Percentiles rank a stretch among this genome's conserved stretches.
Conservation (phyloP, 37 sponge, comb jelly and placozoan species). For the Hexactinellida sp. region DNA sequence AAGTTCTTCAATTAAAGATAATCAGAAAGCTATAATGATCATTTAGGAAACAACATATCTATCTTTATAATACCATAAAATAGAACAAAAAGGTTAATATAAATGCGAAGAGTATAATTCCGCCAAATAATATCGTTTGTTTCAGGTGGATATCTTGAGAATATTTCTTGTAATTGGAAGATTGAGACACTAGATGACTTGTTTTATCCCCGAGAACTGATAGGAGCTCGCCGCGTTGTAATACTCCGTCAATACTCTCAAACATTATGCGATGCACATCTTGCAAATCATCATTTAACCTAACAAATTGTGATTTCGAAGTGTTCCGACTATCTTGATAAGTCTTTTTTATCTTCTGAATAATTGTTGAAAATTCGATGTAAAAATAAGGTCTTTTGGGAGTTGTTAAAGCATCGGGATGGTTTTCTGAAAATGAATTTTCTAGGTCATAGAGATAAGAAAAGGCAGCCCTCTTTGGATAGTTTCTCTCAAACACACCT, state of each 20-base stretch:
- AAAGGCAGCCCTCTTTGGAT: conserved; percentile 74
- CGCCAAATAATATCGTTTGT: not conserved
- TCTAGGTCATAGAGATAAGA: conserved; percentile 66
- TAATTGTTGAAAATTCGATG: conserved; percentile 31
- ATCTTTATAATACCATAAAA: not conserved
- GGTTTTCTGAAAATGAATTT: conserved; percentile 51
- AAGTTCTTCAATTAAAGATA: too few species aligned
- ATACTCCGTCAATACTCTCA: conserved; percentile 89
- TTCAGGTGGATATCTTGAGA: not conserved
- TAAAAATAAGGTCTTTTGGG: not conserved
- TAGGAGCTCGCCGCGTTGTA: conserved; percentile 89
- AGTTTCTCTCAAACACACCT: conserved; percentile 65
- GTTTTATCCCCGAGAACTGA: conserved; percentile 11
- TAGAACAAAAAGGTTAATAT: not conserved
- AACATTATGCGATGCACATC: conserved; percentile 98
- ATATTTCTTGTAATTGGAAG: not conserved
- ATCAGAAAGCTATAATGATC: too few species aligned
- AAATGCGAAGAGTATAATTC: not conserved
- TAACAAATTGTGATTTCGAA: conserved; percentile 35
- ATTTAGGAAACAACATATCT: too few species aligned
- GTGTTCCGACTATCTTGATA: conserved; percentile 51
- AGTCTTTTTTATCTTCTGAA: conserved; percentile 67
- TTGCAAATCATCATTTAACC: conserved; percentile 71
- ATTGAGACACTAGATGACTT: not conserved
- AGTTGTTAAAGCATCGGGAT: conserved; percentile 19